phyloP scores from a whole-genome alignment of 2,113 vertebrate genomes.

The Hippopotamus amphibius region DNA sequence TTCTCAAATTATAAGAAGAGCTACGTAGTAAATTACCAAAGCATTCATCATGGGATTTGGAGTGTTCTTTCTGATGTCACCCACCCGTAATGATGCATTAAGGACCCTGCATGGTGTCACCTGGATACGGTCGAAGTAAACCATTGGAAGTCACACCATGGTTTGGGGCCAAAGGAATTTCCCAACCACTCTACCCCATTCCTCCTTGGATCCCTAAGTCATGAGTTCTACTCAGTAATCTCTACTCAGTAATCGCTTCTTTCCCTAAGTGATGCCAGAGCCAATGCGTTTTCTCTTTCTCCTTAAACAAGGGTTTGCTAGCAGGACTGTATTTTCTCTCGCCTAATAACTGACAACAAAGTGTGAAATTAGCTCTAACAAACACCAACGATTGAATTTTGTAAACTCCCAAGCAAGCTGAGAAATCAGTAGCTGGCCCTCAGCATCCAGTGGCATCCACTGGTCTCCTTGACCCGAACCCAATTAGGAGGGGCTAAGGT shows the following conservation, averaged over 20 bases:
- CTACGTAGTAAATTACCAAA: slow-evolving; percentile 65
- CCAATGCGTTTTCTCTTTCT: slow-evolving; percentile 57
- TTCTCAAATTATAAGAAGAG: slow-evolving; percentile 72
- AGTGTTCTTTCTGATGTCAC: slow-evolving; percentile 71
- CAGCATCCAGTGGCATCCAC: background rate
- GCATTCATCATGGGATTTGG: slow-evolving; percentile 72
- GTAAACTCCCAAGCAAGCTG: slow-evolving; percentile 53
- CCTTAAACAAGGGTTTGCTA: slow-evolving; percentile 76
- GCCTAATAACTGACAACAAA: slow-evolving; percentile 73
- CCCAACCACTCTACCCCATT: background rate
- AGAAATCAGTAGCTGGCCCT: slow-evolving; percentile 19
- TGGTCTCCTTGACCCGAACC: background rate
- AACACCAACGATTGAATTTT: slow-evolving; percentile 40
- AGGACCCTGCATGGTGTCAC: background rate
- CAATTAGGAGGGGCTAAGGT: background rate
- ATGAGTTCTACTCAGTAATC: background rate
- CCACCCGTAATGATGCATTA: slow-evolving; percentile 57
- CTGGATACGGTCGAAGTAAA: background rate
- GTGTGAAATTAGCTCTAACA: slow-evolving; percentile 78
- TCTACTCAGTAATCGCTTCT: slow-evolving; percentile 63
- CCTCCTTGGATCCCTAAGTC: background rate
- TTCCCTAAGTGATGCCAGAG: slow-evolving; percentile 53
- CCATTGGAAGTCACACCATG: background rate
- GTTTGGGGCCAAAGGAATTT: background rate
- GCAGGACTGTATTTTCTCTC: slow-evolving; percentile 70